Percentiles rank a stretch among this genome's conserved stretches.
These are phyloP conservation scores for Brachyopa scutellaris DNA, from an alignment of 2,888 invertebrate genomes.

Conservation along the genomic window DNA sequence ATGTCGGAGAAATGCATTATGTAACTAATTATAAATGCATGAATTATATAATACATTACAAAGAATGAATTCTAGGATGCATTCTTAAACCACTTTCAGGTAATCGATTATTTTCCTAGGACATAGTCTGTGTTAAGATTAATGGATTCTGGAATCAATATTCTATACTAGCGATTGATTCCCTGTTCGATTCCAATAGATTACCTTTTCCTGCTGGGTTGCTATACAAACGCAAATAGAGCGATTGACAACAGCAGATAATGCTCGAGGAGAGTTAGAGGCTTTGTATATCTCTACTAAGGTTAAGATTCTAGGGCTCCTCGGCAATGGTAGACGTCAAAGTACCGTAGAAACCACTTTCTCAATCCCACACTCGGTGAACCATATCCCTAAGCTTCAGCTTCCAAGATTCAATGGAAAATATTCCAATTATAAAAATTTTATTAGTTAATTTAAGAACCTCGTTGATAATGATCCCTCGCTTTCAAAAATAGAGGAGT, in stretches of 20 bases:
- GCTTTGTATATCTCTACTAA: constrained; percentile 2
- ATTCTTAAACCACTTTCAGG: too few species aligned
- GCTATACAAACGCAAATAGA: constrained; percentile 1
- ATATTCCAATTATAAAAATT: constrained; percentile 9
- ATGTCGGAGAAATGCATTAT: too few species aligned
- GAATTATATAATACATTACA: too few species aligned
- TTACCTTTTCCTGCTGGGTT: too few species aligned
- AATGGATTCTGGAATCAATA: too few species aligned
- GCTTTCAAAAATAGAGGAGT: background rate
- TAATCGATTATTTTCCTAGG: too few species aligned
- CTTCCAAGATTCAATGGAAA: constrained; percentile 25
- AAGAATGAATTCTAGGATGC: too few species aligned
- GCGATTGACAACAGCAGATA: background rate
- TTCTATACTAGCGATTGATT: too few species aligned
- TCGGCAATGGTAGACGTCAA: background rate
- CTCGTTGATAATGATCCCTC: background rate
- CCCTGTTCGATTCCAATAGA: too few species aligned
- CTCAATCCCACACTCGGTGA: background rate
- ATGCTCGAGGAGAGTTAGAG: constrained; percentile 7
- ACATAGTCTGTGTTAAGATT: too few species aligned
- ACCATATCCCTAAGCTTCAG: constrained; percentile 1
- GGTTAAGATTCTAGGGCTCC: background rate
- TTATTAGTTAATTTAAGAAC: background rate
- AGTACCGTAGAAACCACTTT: background rate
- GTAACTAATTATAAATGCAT: too few species aligned